These are phyloP conservation scores for Molossus alvarezi DNA, from an alignment of 2,797 vertebrate genomes.

Conservation along the genomic window DNA sequence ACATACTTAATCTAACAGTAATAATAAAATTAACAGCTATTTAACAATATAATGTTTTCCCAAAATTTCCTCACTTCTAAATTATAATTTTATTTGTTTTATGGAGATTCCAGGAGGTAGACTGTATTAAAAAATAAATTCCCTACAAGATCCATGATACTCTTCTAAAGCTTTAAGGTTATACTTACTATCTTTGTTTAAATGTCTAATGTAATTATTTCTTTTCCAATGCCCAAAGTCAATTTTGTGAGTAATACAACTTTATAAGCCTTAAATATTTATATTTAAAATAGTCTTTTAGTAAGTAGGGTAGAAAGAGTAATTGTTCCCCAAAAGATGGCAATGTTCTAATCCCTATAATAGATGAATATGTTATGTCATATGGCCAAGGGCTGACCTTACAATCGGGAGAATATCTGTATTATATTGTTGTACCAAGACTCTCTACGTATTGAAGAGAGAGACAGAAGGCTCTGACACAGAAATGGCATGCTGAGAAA, in stretches of 20 bases:
- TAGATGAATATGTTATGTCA: background rate
- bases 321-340: background rate
- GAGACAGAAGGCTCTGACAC: background rate
- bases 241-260: background rate
- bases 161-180: background rate
- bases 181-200: background rate
- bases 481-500: background rate
- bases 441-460: background rate
- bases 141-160: background rate
- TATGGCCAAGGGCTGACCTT: background rate
- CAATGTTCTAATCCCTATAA: background rate
- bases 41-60: background rate
- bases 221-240: conserved; percentile 31
- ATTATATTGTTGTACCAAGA: background rate
- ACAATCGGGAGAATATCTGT: background rate
- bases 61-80: conserved; percentile 24
- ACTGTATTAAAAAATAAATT: conserved; percentile 22
- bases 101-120: background rate
- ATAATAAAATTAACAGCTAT: background rate
- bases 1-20: background rate
- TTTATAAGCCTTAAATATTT: conserved; percentile 22
- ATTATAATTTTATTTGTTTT: conserved; percentile 17
- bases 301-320: background rate
- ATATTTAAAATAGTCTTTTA: background rate
- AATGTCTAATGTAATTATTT: conserved; percentile 48